Base-by-base conservation (phyloP, 2,797 vertebrate species). In the Sphaeramia orbicularis region DNA sequence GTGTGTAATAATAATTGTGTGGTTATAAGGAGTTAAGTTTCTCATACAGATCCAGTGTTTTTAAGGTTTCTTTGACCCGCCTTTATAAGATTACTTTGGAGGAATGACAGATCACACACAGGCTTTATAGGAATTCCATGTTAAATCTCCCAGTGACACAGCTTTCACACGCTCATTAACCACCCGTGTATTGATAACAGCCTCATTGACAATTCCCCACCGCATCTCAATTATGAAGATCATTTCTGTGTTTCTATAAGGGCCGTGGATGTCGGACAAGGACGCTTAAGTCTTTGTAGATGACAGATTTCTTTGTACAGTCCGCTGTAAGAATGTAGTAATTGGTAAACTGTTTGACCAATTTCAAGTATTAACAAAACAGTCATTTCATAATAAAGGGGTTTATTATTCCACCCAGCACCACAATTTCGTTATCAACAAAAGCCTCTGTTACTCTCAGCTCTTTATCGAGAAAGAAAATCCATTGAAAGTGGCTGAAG, bases 401-500 rank as follows among this genome's bases (percentile, higher is more conserved):
- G 74, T 88, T 89, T 79, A 86, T 89, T 88, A 82, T 88, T 88
- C 78, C 16, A 14, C 60, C 68, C 41, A 24, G 58, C 52, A 16
- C 58, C 37, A 59, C 77, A 69, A 74, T 81, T 81, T 68, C 66
- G 75, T 91, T 91, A 91, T 93, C 91, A 80, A 80, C 81, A 71
- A 79, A 86, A 84, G 82, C 79, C 81, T 60, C 66, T 75, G 75
- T 81, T 87, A 71, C 78, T 81, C 78, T 48, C 56, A 2, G 73
- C 71, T 81, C 87, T 92, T 90, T 87, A 88, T 90, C 77, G 52
- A 64, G 51, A 69, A 74, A 8, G 77, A 80, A 93, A 89, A 84
- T 92, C 84, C 74, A 91, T 92, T 90, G 89, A 86, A 92, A 85
- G 91, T 87, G 89, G 64, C 62, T 94, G 80, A 76, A 83, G 80